Evolutionary conservation across 2,888 invertebrate genomes (phyloP), one percentile per base, ranked within the genome.

Genomic region (Plagiodera versicolora): DNA sequence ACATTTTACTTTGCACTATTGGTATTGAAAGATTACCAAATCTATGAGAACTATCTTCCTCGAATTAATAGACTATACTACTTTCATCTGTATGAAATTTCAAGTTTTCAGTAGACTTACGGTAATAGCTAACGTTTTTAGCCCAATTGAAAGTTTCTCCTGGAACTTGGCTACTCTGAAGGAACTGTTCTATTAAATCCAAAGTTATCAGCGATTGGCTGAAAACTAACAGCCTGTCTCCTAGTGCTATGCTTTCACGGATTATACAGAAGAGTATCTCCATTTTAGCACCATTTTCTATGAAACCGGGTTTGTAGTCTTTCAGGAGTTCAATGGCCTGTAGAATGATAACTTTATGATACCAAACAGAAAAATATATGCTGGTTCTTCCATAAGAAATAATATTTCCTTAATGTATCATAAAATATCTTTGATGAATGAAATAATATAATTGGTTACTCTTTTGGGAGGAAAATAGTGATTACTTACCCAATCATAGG

Each of bases 231-330:
- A 98, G 84, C 64, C 98, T 89, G 81, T 99, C 98, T 0, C 94
- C 95, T 63, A 91, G 79, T 61, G 86, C 85, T 56, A 98, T 88
- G 67, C 95, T 92, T 79, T 96, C 94, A 68, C 93, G 90, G 51
- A 99, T 83, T 65, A 99, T 90, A 69, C 91, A 91, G 79, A 98
- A 92, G 73, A 98, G 89, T 47, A 98, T 85, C 71, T 93, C 89
- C 90, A 99, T 94, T 83, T 99, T 99, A 1, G 94, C 93, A 1
- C 97, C 95, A 75, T 95, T 94, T 74, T 94, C 94, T 67, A 97
- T 87, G 44, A 90, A 83, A n/a, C 95, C 96, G 0, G 94, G 89
- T 63, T 89, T 83, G 77, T 98, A 98, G 69, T 88, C 90, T 80
- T 91, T 92, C 76, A 94, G 84, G 51, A 94, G 79, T 70, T 93